phyloP scores from a whole-genome alignment of 2,888 invertebrate species.

The Trimorus sp. region DNA sequence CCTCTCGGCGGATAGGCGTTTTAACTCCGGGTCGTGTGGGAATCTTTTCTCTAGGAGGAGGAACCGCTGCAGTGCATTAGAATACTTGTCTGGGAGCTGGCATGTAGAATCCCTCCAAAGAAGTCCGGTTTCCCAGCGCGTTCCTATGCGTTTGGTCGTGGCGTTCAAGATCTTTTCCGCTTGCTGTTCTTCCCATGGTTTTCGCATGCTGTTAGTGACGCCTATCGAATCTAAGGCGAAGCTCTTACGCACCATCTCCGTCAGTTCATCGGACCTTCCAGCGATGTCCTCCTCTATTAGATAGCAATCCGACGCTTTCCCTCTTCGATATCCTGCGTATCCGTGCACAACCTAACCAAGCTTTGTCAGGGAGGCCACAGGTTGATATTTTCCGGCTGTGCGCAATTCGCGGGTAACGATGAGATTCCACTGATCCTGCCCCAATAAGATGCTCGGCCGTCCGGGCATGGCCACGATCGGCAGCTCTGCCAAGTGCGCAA shows the following conservation, averaged over 20 bases:
- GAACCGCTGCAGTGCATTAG: neutral
- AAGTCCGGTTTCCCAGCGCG: slow-evolving; percentile 32
- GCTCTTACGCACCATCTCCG: slow-evolving; percentile 11
- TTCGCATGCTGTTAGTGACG: slow-evolving; percentile 10
- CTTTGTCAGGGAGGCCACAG: neutral
- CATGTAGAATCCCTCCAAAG: slow-evolving; percentile 22
- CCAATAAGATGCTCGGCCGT: neutral
- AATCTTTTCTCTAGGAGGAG: neutral
- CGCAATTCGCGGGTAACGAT: slow-evolving; percentile 6
- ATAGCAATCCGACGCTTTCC: neutral
- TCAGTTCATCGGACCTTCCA: neutral
- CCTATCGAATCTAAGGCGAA: slow-evolving; percentile 31
- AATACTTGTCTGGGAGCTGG: neutral
- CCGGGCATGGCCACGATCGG: neutral
- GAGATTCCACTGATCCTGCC: neutral
- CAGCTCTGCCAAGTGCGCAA: neutral
- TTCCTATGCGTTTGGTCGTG: slow-evolving; percentile 19
- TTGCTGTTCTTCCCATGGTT: slow-evolving; percentile 17
- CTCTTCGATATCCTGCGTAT: neutral
- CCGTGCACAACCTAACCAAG: neutral
- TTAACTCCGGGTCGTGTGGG: neutral
- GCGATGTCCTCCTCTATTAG: neutral
- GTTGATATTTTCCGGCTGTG: neutral
- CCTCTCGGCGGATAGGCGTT: neutral
- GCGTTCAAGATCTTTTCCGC: slow-evolving; percentile 11